phyloP scores from a whole-genome alignment of 2,113 vertebrate genomes.

The Hydrochoerus hydrochaeris region DNA sequence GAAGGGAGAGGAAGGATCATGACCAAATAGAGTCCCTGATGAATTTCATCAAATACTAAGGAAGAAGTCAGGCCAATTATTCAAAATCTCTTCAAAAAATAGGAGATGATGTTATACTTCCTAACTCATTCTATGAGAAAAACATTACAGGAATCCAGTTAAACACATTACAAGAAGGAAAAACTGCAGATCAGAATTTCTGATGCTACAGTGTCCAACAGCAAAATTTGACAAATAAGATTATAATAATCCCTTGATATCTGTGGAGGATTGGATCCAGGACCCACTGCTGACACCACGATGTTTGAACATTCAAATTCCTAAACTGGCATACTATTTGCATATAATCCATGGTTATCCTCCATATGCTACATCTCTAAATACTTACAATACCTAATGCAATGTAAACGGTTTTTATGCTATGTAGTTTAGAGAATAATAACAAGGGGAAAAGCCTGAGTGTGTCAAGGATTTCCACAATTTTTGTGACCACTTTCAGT shows the following conservation, averaged over 20 bases:
- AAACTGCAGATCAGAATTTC: not conserved
- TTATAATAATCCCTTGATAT: not conserved
- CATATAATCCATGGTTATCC: not conserved
- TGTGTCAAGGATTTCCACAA: not conserved
- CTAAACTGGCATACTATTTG: not conserved
- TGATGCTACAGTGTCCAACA: not conserved
- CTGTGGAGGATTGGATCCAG: not conserved
- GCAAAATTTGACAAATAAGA: not conserved
- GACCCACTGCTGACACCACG: not conserved
- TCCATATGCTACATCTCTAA: not conserved
- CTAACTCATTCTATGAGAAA: no score
- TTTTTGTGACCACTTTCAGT: not conserved
- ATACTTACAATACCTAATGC: not conserved
- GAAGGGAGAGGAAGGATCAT: not conserved
- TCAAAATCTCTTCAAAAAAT: not conserved
- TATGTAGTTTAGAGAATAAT: not conserved
- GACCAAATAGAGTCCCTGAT: not conserved
- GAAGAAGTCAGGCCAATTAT: not conserved
- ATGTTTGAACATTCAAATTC: not conserved
- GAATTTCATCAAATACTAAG: not conserved
- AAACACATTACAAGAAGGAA: not conserved
- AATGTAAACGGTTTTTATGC: no score
- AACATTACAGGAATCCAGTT: not conserved
- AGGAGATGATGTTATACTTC: not conserved
- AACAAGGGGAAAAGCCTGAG: no score